Base-by-base conservation (phyloP, 2,113 vertebrate genomes). In the Tetrax tetrax region DNA sequence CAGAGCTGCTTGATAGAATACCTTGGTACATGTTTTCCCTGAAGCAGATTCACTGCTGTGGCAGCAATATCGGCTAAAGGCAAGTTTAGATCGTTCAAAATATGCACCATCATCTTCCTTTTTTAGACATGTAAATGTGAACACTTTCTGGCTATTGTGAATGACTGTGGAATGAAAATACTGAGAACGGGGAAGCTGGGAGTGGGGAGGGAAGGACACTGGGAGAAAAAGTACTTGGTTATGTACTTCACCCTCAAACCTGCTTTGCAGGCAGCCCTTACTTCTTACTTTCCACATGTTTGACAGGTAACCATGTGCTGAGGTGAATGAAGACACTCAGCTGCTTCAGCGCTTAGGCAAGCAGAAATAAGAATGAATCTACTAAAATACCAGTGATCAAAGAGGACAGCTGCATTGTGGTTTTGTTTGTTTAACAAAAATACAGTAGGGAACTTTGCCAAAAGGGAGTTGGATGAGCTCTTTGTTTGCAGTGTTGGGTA, bases 1-100 rank as follows among this genome's bases (percentile, higher is more conserved):
- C 64, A 70, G 64, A 96, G 25, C 65, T 93, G 25, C 78, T 51
- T 94, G 90, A 94, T 94, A 92, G 96, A 98, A 95, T 97, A 90
- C 51, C 65, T 95, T 41, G 23, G 43, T 94, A 57, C 15, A 2
- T 70, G 70, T 94, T 97, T 96, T 94, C 65, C 48, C 82, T 87
- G 92, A 59, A 96, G 83, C 78, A 83, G 35, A 14, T 95, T 93
- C 64, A 78, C 61, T 94, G 56, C 63, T 93, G 8, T 90, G 81
- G 86, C 78, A 96, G 70, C 94, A 87, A 20, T 85, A 93, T 78
- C 51, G 27, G 69, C 78, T 94, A 61, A 96, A 95, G 90, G 61
- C 83, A 89, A 83, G 51, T 96, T 95, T 85, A 91, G 70, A 96
- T 93, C 6, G 9, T 59, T 92, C 95, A 85, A 96, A 97, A 93